Evolutionary conservation across 2,888 invertebrate genomes (phyloP).

Genomic region (Priocnemis perturbator): DNA sequence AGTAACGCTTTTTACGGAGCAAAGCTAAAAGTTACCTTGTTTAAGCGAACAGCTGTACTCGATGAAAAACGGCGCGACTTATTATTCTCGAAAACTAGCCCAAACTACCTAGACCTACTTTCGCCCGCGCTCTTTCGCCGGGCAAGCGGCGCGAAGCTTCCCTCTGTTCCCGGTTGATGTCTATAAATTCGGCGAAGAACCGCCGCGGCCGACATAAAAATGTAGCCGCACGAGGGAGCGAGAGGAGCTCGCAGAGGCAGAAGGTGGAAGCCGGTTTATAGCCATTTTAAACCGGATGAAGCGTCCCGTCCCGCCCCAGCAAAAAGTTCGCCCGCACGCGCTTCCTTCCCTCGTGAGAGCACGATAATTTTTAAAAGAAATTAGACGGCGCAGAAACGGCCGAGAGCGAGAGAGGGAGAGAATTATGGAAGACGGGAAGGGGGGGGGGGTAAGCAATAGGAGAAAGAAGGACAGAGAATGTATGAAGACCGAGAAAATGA

Average conservation of each 20-base stretch:
- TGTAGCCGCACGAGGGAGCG: background rate
- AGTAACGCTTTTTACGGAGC: too few species aligned
- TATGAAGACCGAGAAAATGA: background rate
- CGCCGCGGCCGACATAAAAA: background rate
- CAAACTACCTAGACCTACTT: too few species aligned
- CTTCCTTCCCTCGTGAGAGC: constrained; percentile 10
- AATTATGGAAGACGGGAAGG: background rate
- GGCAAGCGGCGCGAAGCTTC: too few species aligned
- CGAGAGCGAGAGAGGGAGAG: background rate
- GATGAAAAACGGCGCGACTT: too few species aligned
- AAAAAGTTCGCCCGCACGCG: constrained; percentile 1
- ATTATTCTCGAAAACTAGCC: too few species aligned
- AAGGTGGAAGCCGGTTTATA: background rate
- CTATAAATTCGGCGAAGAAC: too few species aligned
- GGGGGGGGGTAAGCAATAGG: background rate
- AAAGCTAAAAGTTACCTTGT: too few species aligned
- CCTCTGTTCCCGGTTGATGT: too few species aligned
- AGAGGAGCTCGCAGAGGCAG: background rate
- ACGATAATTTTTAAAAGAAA: constrained; percentile 18
- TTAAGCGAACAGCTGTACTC: too few species aligned
- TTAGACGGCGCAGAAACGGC: background rate
- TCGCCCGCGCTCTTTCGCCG: too few species aligned
- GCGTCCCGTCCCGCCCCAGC: background rate
- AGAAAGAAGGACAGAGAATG: background rate
- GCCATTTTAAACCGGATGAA: constrained; percentile 3